Percentiles rank a stretch among this genome's conserved stretches.
Evolutionary conservation across 92 coral and sea anemone species (phyloP).

Genomic region (Plumapathes pennacea): DNA sequence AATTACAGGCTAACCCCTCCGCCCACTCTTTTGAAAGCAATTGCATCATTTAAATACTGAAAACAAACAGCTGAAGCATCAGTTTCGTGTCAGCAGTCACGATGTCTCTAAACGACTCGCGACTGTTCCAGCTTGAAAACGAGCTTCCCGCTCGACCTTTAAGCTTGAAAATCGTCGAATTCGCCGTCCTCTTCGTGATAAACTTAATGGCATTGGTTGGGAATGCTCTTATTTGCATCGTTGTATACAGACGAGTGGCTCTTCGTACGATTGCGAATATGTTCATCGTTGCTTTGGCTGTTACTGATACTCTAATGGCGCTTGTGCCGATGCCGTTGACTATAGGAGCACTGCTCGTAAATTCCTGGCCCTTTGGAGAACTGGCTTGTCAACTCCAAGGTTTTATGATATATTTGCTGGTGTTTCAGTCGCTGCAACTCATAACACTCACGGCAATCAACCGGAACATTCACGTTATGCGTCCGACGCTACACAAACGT

Average conservation of each 20-base stretch:
- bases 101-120: too few relatives aligned
- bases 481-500: conserved; percentile 59
- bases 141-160: conserved; percentile 36
- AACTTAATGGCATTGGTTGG: conserved; percentile 60
- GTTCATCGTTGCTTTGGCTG: conserved; percentile 68
- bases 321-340: conserved; percentile 69
- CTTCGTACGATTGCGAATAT: conserved; percentile 74
- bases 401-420: conserved; percentile 53
- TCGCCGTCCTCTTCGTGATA: conserved; percentile 24
- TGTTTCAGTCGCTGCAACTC: conserved; percentile 77
- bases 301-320: conserved; percentile 70
- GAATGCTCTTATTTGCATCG: conserved; percentile 57
- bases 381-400: conserved; percentile 78
- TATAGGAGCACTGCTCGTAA: conserved; percentile 37
- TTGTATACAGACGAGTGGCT: conserved; percentile 58
- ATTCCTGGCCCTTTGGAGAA: conserved; percentile 64
- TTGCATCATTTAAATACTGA: too few relatives aligned
- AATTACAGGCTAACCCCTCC: too few relatives aligned
- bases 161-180: conserved; percentile 40
- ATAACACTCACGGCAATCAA: conserved; percentile 73
- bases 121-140: too few relatives aligned
- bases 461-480: conserved; percentile 66
- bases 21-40: too few relatives aligned
- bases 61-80: too few relatives aligned
- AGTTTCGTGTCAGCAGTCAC: too few relatives aligned